Evolutionary conservation across 2,113 vertebrate genomes (phyloP), one percentile per base, ranked within the genome.

Genomic region (Thamnophis sirtalis): DNA sequence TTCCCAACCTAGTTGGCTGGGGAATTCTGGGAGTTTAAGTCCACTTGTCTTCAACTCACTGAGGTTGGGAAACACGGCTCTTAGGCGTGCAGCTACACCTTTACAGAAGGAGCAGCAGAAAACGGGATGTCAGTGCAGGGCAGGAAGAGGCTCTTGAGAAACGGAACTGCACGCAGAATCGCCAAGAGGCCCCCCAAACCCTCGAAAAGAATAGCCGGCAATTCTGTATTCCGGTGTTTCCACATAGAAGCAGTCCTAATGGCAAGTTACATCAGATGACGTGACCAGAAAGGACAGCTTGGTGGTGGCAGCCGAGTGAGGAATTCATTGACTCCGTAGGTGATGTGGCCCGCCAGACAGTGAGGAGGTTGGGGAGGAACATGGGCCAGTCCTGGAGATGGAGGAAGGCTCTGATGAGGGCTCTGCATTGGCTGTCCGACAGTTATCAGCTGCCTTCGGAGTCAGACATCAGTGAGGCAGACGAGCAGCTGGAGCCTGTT

Each of bases 201-300:
- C 68, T 93, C n/a, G 0, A 63, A 60, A 95, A 93, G 92, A 58
- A 94, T 91, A 58, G 91, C 48, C 28, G 22, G 95, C 92, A 89
- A 90, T 68, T 94, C 92, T 63, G 63, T 90, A 91, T 92, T 24
- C 22, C 87, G 24, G 3, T 11, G 24, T 80, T 80, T 90, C 9
- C 54, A 89, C 54, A 89, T 80, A 50, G 50, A 63, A 22, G 15
- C 51, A 89, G 10, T n/a, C 54, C 33, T 22, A 49, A 48, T 19
- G 63, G 15, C 10, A 33, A 33, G 68, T 7, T 15, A 49, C 86
- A 60, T 63, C 60, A 43, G 53, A 58, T 21, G 43, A 50, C 11
- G 48, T n/a, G 49, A 38, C 26, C 5, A 87, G 73, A 15, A 89
- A 53, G 33, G 54, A 17, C 24, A 63, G 15, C 8, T 50, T 50